phyloP scores from a whole-genome alignment of 1,140 invertebrate genomes.

The Laupala kohalensis region DNA sequence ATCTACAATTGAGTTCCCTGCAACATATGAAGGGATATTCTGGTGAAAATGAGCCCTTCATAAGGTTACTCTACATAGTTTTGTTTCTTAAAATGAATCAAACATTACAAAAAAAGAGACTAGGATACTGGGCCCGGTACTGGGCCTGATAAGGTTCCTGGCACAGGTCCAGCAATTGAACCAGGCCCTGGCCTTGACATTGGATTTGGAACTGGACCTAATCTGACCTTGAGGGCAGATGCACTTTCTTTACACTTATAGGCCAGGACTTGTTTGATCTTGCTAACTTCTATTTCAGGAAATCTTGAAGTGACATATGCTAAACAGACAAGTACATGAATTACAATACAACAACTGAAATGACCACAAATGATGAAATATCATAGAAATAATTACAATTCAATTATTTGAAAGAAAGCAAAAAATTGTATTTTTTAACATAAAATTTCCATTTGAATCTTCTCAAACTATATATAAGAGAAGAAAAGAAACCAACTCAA shows the following conservation, averaged over 20 bases:
- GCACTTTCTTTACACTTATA: constrained; percentile 67
- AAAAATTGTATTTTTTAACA: too few relatives aligned
- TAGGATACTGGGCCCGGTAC: not conserved
- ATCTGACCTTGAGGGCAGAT: constrained; percentile 36
- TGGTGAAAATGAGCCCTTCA: not conserved
- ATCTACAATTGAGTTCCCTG: not conserved
- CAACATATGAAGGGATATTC: not conserved
- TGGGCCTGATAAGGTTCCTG: not conserved
- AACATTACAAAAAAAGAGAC: not conserved
- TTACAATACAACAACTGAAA: too few relatives aligned
- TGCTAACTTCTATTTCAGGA: constrained; percentile 54
- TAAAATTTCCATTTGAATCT: too few relatives aligned
- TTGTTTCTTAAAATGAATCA: too few relatives aligned
- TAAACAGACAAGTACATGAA: constrained; percentile 25
- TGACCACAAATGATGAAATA: too few relatives aligned
- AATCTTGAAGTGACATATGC: constrained; percentile 56
- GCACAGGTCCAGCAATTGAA: not conserved
- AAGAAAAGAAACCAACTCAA: too few relatives aligned
- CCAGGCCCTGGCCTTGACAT: not conserved
- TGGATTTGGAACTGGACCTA: not conserved
- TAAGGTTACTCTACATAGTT: too few relatives aligned
- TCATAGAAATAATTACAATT: too few relatives aligned
- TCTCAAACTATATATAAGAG: too few relatives aligned
- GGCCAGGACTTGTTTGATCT: constrained; percentile 58
- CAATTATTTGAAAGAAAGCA: too few relatives aligned